Evolutionary conservation across 2,113 vertebrate genomes (phyloP), one percentile per base, ranked within the genome.

Genomic region (Ranitomeya imitator): DNA sequence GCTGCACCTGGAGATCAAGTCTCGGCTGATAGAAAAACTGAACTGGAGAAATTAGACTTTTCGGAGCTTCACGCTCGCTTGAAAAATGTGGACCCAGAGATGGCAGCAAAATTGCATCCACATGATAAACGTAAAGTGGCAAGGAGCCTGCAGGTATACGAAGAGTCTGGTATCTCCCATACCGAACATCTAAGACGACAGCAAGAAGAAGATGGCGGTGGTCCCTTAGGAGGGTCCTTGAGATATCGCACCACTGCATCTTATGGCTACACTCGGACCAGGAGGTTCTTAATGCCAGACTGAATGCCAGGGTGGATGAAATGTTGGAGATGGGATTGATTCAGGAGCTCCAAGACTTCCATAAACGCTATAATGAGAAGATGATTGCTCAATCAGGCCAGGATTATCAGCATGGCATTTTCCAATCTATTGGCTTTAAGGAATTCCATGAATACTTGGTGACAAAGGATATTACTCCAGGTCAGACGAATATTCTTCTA

Each of bases 91-190:
- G 98, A 99, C 90, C 98, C 98, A 0, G 93, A 95, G 84, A 99
- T 97, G 98, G 98, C 98, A 0, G 93, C 96, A 91, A 96, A 93
- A 91, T 91, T 99, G 86, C 98, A 99, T 90, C 98, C 98, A 18
- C 95, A 98, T 0, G 95, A 99, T 91, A 96, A 95, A 85, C 97
- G 97, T 89, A 99, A 99, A 91, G 88, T 99, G 90, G 95, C 96
- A 92, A 97, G 98, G 95, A 99, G 98, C 91, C 96, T 99, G 89
- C 98, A 99, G 92, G 94, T 99, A 78, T 96, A 96, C 89, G 93
- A 97, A 91, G 95, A 98, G 91, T 97, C 94, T 0, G 98, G 98
- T 52, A 87, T 99, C 89, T 93, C 97, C 55, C 98, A 99, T 45
- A 99, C 97, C 89, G 93, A 91, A 85, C 95, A 96, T 93, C 92